These are phyloP conservation scores for Gobiocypris rarus DNA, from an alignment of 2,113 vertebrate species.

Conservation along the genomic window DNA sequence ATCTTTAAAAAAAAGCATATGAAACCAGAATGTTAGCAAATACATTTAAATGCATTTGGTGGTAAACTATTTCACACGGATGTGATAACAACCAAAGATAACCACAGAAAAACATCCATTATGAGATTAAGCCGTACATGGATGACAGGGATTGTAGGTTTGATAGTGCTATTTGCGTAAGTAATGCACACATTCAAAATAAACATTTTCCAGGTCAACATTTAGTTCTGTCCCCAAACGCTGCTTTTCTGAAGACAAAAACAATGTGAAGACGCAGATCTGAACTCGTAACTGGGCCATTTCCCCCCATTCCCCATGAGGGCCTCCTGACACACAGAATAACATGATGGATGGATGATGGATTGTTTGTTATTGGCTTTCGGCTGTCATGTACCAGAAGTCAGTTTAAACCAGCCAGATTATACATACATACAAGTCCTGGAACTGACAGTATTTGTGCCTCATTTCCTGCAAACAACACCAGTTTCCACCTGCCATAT, in stretches of 20 bases:
- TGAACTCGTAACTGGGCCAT: not conserved
- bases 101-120: not conserved
- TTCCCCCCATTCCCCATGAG: not conserved
- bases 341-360: conserved; percentile 24
- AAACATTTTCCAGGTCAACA: not conserved
- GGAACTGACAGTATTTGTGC: conserved; percentile 27
- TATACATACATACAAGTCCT: conserved; percentile 15
- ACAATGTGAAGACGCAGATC: not conserved
- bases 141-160: not conserved
- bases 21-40: not conserved
- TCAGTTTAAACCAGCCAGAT: not conserved
- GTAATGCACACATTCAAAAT: not conserved
- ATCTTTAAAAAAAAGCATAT: not conserved
- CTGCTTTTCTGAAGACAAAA: not conserved
- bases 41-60: not conserved
- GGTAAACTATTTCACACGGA: not conserved
- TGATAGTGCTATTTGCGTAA: not conserved
- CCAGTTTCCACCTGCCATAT: conserved; percentile 15
- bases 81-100: not conserved
- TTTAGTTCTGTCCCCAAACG: not conserved
- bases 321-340: not conserved
- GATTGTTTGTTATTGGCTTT: conserved; percentile 13
- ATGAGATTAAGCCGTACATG: not conserved
- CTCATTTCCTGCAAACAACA: not conserved
- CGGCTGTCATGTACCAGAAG: conserved; percentile 15